Percentiles rank a stretch among this genome's conserved stretches.
Evolutionary conservation across 2,888 invertebrate species (phyloP).

Genomic region (Lepidocyrtoides sp.): DNA sequence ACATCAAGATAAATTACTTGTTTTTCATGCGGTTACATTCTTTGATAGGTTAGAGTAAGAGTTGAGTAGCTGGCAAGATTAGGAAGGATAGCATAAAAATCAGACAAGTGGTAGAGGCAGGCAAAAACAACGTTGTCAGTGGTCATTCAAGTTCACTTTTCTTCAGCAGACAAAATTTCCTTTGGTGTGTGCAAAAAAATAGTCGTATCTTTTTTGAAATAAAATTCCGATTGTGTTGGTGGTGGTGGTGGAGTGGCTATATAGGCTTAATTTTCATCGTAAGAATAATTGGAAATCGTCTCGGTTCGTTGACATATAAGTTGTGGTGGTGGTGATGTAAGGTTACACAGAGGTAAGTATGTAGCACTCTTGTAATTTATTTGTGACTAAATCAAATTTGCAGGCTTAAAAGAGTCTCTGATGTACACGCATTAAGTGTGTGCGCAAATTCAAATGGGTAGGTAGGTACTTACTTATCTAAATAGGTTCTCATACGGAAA

Average conservation of each 20-base stretch:
- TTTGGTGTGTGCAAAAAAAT: slow-evolving; percentile 34
- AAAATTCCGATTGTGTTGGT: slow-evolving; percentile 26
- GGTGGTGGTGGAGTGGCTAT: not conserved
- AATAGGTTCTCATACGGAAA: not conserved
- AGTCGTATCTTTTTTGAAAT: slow-evolving; percentile 27
- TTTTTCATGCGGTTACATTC: slow-evolving; percentile 43
- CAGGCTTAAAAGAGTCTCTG: not conserved
- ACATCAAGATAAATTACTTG: slow-evolving; percentile 32
- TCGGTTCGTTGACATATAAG: slow-evolving; percentile 56
- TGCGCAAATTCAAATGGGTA: not conserved
- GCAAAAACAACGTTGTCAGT: slow-evolving; percentile 15
- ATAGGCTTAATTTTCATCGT: not conserved
- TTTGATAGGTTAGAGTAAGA: not conserved
- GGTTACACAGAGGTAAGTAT: slow-evolving; percentile 40
- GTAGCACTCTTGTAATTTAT: not conserved
- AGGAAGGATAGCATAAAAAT: not conserved
- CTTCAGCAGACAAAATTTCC: slow-evolving; percentile 63
- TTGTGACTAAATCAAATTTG: not conserved
- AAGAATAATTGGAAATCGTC: slow-evolving; percentile 45
- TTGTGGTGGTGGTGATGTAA: slow-evolving; percentile 25
- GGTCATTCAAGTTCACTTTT: slow-evolving; percentile 79
- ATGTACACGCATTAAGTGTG: not conserved
- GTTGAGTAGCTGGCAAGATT: not conserved
- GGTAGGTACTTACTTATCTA: not conserved
- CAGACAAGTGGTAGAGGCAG: not conserved